Percentiles rank a stretch among this genome's conserved stretches.
Conservation (phyloP, 2,797 vertebrate species). For the Lates japonicus region DNA sequence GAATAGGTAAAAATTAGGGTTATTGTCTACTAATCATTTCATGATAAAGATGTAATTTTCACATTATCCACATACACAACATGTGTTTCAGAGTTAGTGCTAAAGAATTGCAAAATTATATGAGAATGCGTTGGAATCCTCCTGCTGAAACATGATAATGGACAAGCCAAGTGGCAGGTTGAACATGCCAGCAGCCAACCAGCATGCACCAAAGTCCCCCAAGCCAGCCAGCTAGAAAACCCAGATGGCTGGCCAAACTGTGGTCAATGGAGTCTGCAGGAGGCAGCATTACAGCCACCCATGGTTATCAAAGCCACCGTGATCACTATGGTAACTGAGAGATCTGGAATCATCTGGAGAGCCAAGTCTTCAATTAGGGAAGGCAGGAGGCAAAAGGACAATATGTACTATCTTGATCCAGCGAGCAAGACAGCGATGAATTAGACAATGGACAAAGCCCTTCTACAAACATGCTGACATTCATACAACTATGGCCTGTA, state of each 20-base stretch:
- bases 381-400: conserved; percentile 54
- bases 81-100: conserved; percentile 29
- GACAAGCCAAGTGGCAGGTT: conserved; percentile 66
- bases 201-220: conserved; percentile 62
- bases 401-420: conserved; percentile 57
- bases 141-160: conserved; percentile 47
- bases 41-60: conserved; percentile 7
- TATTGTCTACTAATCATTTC: neutral
- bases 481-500: conserved; percentile 25
- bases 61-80: conserved; percentile 22
- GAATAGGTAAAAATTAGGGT: neutral
- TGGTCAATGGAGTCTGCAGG: conserved; percentile 68
- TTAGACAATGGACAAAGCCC: conserved; percentile 46
- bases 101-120: conserved; percentile 42
- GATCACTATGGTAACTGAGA: conserved; percentile 67
- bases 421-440: conserved; percentile 46
- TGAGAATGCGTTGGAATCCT: conserved; percentile 55
- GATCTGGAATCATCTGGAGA: conserved; percentile 66
- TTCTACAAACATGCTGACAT: conserved; percentile 29
- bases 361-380: conserved; percentile 66
- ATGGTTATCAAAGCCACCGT: conserved; percentile 68
- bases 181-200: conserved; percentile 65
- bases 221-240: conserved; percentile 59
- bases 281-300: conserved; percentile 67
- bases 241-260: conserved; percentile 70